Evolutionary conservation across 2,113 vertebrate species (phyloP), one percentile per base, ranked within the genome.

Genomic region (Amphiprion percula): DNA sequence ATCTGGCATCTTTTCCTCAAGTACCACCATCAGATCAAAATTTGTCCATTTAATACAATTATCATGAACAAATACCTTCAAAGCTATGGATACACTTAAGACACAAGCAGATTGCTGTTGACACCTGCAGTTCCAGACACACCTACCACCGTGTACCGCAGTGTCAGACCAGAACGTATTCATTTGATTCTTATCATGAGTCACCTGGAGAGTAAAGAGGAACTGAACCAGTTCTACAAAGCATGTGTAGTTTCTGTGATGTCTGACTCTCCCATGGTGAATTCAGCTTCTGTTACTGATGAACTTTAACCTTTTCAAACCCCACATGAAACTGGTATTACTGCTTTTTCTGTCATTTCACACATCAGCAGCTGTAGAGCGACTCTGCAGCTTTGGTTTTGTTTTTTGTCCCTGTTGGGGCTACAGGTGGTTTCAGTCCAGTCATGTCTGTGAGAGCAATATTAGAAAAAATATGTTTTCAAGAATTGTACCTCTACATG

Each of bases 131-230:
- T 33, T 49, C 26, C 46, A 63, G 63, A n/a, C 74, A 85, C 78
- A 67, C 83, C 85, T 54, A 19, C 53, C 16, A 10, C 16, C 41
- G 5, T 8, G 33, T 16, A 50, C 53, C 33, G 39, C 7, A 24
- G 44, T 39, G 26, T 8, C 50, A 60, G 8, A 82, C 53, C 44
- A 77, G 28, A 8, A 28, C 17, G 60, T 67, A 80, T 68, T 69
- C 26, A 77, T 30, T 50, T 3, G 41, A 58, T 44, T 59, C 5
- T 78, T 17, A 66, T 37, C 39, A 14, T 68, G 75, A 87, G 33
- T 85, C 56, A 50, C 4, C 49, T 1, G 5, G 15, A 17, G 16
- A 47, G 46, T 30, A 30, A 30, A 30, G 30, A 30, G 46, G 19
- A 50, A 50, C 5, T n/a, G 17, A 50, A 50, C 49, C 19, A 19